Evolutionary conservation across 2,888 invertebrate species (phyloP).

Genomic region (Volucella bombylans): DNA sequence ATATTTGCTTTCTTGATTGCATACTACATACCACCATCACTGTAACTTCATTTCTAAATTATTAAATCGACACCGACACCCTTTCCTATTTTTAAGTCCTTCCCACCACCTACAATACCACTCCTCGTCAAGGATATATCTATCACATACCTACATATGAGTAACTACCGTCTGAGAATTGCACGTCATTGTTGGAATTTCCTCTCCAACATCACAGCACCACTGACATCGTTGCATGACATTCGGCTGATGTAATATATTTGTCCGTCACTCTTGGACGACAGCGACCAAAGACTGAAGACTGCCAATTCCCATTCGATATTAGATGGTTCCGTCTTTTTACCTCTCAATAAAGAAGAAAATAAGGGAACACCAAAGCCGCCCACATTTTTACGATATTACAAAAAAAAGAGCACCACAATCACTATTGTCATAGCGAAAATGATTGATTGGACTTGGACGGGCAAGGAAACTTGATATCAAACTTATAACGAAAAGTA

Average conservation of each 20-base stretch:
- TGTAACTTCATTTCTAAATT: conserved; percentile 48
- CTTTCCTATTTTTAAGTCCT: not conserved
- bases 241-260: conserved; percentile 46
- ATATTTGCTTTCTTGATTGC: conserved; percentile 60
- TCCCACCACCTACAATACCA: not conserved
- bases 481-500: conserved; percentile 54
- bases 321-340: conserved; percentile 3
- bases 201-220: conserved; percentile 5
- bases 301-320: conserved; percentile 31
- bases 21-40: conserved; percentile 2
- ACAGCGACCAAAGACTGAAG: not conserved
- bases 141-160: conserved; percentile 11
- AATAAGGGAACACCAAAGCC: conserved; percentile 40
- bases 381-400: not conserved
- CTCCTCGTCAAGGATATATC: conserved; percentile 13
- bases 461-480: conserved; percentile 34
- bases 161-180: not conserved
- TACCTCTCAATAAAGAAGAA: conserved; percentile 9
- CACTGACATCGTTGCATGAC: conserved; percentile 57
- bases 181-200: conserved; percentile 25
- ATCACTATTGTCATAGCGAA: conserved; percentile 8
- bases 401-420: not conserved
- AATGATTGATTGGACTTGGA: conserved; percentile 64
- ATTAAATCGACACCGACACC: conserved; percentile 44
- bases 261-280: conserved; percentile 29